phyloP scores from a whole-genome alignment of 1,140 invertebrate species.

The Drosophila rufa region DNA sequence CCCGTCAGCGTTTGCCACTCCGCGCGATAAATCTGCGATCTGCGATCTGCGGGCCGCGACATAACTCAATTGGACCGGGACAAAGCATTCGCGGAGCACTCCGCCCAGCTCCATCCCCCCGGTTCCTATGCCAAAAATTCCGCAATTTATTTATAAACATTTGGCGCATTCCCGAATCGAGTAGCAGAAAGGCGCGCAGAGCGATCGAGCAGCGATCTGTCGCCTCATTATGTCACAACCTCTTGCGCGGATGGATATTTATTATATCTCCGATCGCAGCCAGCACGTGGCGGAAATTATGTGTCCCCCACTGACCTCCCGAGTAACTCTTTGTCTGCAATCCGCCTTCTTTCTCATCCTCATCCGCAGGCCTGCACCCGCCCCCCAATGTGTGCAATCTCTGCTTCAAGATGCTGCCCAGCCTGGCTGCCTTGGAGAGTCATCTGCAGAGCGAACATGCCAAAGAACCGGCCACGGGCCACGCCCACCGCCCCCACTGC shows the following conservation, averaged over 20 bases:
- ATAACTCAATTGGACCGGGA: slow-evolving; percentile 85
- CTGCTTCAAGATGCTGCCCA: slow-evolving; percentile 99
- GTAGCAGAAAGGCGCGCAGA: slow-evolving; percentile 26
- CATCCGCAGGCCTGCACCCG: slow-evolving; percentile 69
- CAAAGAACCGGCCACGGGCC: slow-evolving; percentile 69
- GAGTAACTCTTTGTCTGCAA: slow-evolving; percentile 39
- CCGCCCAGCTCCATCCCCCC: slow-evolving; percentile 6
- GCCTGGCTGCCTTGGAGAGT: slow-evolving; percentile 97
- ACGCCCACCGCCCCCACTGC: slow-evolving; percentile 45
- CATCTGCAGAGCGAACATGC: slow-evolving; percentile 91
- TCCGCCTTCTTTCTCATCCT: background rate
- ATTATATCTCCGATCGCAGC: slow-evolving; percentile 56
- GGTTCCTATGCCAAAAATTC: slow-evolving; percentile 71
- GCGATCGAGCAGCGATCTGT: slow-evolving; percentile 54
- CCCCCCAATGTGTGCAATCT: slow-evolving; percentile 93
- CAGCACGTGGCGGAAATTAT: slow-evolving; percentile 61
- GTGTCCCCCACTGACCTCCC: slow-evolving; percentile 30
- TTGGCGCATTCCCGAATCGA: slow-evolving; percentile 64
- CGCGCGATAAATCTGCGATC: slow-evolving; percentile 74
- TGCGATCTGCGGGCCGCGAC: slow-evolving; percentile 60
- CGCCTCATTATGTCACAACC: slow-evolving; percentile 79
- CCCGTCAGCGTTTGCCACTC: slow-evolving; percentile 50
- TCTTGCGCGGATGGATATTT: slow-evolving; percentile 76
- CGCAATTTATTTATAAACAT: slow-evolving; percentile 77
- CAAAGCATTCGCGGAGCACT: slow-evolving; percentile 57